phyloP scores from a whole-genome alignment of 1,140 invertebrate species.

The Aradophagus sp. region DNA sequence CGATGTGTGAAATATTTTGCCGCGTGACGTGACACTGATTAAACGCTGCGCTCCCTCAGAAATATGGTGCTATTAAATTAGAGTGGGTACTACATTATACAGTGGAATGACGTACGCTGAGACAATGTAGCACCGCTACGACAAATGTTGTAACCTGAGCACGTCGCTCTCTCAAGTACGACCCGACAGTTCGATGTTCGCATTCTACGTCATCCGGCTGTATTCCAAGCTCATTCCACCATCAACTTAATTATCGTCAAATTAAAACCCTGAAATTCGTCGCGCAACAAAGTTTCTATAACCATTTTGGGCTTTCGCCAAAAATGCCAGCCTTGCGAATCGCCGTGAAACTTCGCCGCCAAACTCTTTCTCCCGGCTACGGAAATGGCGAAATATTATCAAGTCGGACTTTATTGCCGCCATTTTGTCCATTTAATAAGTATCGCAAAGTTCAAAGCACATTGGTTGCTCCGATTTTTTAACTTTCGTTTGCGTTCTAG shows the following conservation, averaged over 20 bases:
- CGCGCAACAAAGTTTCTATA: conserved; percentile 14
- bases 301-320: conserved; percentile 12
- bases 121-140: conserved; percentile 49
- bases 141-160: conserved; percentile 57
- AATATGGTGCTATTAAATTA: conserved; percentile 57
- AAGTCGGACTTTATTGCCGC: too few relatives aligned
- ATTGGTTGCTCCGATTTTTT: too few relatives aligned
- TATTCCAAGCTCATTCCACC: conserved; percentile 33
- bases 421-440: too few relatives aligned
- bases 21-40: conserved; percentile 43
- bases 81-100: conserved; percentile 54
- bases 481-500: too few relatives aligned
- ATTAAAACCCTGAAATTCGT: conserved; percentile 45
- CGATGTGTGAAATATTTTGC: conserved; percentile 49
- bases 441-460: too few relatives aligned
- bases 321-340: too few relatives aligned
- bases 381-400: too few relatives aligned
- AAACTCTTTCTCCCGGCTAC: too few relatives aligned
- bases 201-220: conserved; percentile 41
- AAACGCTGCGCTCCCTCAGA: conserved; percentile 35
- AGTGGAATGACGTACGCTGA: conserved; percentile 48
- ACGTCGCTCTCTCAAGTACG: conserved; percentile 52
- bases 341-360: too few relatives aligned
- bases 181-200: conserved; percentile 48
- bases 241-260: conserved; percentile 52